Base-by-base conservation (phyloP, 2,888 invertebrate species). In the Catotricha subobsoleta region DNA sequence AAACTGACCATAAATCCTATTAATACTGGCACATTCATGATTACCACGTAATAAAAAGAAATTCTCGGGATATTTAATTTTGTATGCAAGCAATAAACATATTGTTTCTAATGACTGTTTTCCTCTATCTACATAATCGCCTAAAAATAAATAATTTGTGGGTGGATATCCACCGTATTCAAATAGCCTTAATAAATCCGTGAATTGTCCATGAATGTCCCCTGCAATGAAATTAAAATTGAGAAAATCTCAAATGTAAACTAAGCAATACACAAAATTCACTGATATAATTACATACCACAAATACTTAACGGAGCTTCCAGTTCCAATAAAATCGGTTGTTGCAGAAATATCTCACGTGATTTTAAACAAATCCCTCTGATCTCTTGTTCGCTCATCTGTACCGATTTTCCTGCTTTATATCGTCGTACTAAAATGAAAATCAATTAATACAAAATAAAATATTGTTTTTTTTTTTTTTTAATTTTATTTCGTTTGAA, bases 141-240 rank as follows among this genome's bases (percentile, higher is more conserved):
- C 87, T 49, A 87, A 69, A 67, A 98, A 99, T 51, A 98, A 69
- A 67, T 98, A 98, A 64, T 98, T 99, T 47, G 94, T 90, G 21
- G 98, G 98, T 43, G 97, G 98, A 64, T 98, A 98, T 7, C 97
- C 95, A 44, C 97, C 97, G 62, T 98, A 97, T 65, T 99, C 97
- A 67, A 99, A 98, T 45, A 98, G 72, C 55, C 97, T 79, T 58
- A 99, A 69, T 50, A 98, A 72, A 68, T 98, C 98, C 62, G 94
- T 94, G 66, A 97, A 98, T 67, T 98, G 98, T 45, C 97, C 97
- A 59, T 98, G 97, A 54, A 98, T 95, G 66, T 98, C 97, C 59
- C 86, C 84, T 76, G 23, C n/a, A n/a, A n/a, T n/a, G n/a, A n/a
- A n/a, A n/a, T n/a, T n/a, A n/a, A n/a, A n/a, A n/a, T n/a, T n/a